phyloP scores from a whole-genome alignment of 2,888 invertebrate genomes.

The Drosophila glabriapex region DNA sequence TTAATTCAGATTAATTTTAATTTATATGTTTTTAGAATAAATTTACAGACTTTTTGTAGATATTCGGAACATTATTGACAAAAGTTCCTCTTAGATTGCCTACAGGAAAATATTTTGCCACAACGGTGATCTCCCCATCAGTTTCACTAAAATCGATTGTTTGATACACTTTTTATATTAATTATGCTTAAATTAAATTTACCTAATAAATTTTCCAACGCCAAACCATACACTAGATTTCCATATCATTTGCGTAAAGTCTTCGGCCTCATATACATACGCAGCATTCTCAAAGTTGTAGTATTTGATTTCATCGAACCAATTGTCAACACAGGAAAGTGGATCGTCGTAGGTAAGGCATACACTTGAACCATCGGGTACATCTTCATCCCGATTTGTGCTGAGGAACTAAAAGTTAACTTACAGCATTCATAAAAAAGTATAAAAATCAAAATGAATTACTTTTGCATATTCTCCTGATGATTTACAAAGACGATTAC shows the following conservation, averaged over 20 bases:
- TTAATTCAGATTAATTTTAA: not conserved
- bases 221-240: not conserved
- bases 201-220: not conserved
- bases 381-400: not conserved
- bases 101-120: not conserved
- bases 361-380: not conserved
- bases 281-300: not conserved
- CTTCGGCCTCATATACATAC: not conserved
- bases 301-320: not conserved
- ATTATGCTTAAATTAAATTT: not conserved
- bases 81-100: not conserved
- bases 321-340: not conserved
- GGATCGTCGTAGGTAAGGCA: not conserved
- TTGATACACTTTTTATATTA: not conserved
- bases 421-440: not conserved
- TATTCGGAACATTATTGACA: not conserved
- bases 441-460: not conserved
- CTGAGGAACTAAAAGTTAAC: not conserved
- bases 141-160: not conserved
- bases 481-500: not conserved
- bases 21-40: not conserved
- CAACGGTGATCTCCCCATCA: not conserved
- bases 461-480: not conserved
- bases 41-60: not conserved
- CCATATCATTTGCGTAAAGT: slow-evolving; percentile 14